Conservation (phyloP, 2,888 invertebrate genomes). For the Hedya salicella region DNA sequence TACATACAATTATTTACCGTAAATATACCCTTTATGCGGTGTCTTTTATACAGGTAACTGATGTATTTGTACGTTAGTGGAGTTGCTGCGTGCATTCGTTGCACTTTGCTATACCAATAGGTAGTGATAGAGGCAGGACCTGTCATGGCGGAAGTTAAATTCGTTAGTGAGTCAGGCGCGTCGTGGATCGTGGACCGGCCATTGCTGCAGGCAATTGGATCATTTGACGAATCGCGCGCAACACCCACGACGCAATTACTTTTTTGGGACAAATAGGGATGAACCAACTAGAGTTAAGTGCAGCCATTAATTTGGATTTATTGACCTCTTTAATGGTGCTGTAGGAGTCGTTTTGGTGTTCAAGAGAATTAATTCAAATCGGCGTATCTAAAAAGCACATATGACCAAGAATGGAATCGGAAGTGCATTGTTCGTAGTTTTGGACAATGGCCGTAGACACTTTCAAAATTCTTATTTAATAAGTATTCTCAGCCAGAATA, state of each 20-base stretch:
- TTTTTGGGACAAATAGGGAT: slow-evolving; percentile 46
- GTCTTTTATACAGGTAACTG: not conserved
- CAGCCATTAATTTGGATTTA: slow-evolving; percentile 45
- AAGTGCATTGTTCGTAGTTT: not conserved
- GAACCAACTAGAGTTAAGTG: slow-evolving; percentile 40
- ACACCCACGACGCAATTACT: slow-evolving; percentile 50
- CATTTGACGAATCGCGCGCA: slow-evolving; percentile 50
- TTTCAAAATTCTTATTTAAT: not conserved
- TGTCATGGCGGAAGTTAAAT: slow-evolving; percentile 50
- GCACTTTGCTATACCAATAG: not conserved
- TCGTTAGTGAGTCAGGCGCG: slow-evolving; percentile 53
- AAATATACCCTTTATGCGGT: not conserved
- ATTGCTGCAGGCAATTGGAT: slow-evolving; percentile 51
- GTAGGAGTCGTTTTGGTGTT: slow-evolving; percentile 22
- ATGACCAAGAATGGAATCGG: not conserved
- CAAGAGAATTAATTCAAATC: slow-evolving; percentile 3
- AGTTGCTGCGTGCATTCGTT: slow-evolving; percentile 16
- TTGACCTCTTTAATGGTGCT: slow-evolving; percentile 27
- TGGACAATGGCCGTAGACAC: not conserved
- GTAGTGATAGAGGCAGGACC: not conserved
- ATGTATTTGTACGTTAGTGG: too few relatives aligned
- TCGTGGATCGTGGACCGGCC: slow-evolving; percentile 16
- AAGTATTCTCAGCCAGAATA: not conserved
- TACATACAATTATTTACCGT: too few relatives aligned
- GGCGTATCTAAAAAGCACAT: not conserved